Conservation (phyloP, 1,140 invertebrate genomes). For the Drosophila azteca region DNA sequence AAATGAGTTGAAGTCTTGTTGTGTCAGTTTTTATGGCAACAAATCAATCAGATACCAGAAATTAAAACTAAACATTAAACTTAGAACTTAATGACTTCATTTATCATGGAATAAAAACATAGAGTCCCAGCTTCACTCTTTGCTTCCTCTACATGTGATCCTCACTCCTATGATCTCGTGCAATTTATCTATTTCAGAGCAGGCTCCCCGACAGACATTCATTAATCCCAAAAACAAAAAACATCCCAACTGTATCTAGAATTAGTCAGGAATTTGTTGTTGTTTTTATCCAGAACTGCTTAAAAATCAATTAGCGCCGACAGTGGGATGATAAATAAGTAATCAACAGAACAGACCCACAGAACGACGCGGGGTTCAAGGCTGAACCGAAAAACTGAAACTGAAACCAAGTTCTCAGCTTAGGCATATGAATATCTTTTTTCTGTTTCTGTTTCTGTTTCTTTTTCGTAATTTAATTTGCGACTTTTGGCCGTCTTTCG, state of each 20-base stretch:
- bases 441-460: conserved; percentile 26
- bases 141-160: background rate
- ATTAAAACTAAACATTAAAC: background rate
- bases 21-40: too few species aligned
- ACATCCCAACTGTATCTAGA: conserved; percentile 25
- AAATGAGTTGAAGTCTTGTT: too few species aligned
- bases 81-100: conserved; percentile 2
- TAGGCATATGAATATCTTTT: conserved; percentile 11
- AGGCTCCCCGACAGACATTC: conserved; percentile 3
- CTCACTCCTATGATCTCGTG: conserved; percentile 13
- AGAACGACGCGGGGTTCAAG: conserved; percentile 60
- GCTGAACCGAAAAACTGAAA: conserved; percentile 41
- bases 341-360: conserved; percentile 63
- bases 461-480: conserved; percentile 70
- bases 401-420: conserved; percentile 24
- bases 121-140: background rate
- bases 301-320: conserved; percentile 65
- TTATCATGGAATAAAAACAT: conserved; percentile 1
- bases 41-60: too few species aligned
- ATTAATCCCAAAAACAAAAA: conserved; percentile 46
- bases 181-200: conserved; percentile 40
- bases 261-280: conserved; percentile 19
- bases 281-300: conserved; percentile 52
- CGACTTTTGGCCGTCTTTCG: conserved; percentile 57
- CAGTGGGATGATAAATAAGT: conserved; percentile 61